phyloP scores from a whole-genome alignment of 2,888 invertebrate species.

The Apamea sordens region DNA sequence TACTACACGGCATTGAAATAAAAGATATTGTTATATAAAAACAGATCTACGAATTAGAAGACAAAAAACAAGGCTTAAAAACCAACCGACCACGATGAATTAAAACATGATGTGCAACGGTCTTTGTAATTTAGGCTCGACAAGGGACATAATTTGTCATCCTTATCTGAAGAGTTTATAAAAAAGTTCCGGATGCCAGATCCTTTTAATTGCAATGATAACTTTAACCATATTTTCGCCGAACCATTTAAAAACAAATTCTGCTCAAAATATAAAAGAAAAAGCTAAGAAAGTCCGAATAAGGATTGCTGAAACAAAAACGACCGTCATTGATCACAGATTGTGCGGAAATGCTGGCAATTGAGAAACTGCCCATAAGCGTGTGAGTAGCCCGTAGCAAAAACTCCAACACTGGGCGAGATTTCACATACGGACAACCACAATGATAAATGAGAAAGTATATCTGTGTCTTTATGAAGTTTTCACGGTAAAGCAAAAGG shows the following conservation, averaged over 20 bases:
- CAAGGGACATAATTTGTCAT: slow-evolving; percentile 10
- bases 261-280: not conserved
- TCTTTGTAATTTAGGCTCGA: not conserved
- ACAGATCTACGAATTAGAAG: not conserved
- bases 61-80: not conserved
- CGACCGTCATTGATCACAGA: slow-evolving; percentile 31
- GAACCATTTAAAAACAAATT: not conserved
- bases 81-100: not conserved
- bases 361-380: slow-evolving; percentile 37
- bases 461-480: not conserved
- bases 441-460: slow-evolving; percentile 5
- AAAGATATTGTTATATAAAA: not conserved
- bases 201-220: not conserved
- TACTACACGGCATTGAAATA: not conserved
- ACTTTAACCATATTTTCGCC: not conserved
- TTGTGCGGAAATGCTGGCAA: slow-evolving; percentile 19
- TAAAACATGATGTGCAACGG: not conserved
- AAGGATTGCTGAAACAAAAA: slow-evolving; percentile 14
- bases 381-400: slow-evolving; percentile 6
- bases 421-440: not conserved
- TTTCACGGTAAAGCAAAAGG: not conserved
- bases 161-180: not conserved
- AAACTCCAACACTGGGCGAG: not conserved
- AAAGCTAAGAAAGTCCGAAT: not conserved
- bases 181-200: not conserved